Base-by-base conservation (phyloP, 1,140 invertebrate genomes). In the Phocides pigmalion region DNA sequence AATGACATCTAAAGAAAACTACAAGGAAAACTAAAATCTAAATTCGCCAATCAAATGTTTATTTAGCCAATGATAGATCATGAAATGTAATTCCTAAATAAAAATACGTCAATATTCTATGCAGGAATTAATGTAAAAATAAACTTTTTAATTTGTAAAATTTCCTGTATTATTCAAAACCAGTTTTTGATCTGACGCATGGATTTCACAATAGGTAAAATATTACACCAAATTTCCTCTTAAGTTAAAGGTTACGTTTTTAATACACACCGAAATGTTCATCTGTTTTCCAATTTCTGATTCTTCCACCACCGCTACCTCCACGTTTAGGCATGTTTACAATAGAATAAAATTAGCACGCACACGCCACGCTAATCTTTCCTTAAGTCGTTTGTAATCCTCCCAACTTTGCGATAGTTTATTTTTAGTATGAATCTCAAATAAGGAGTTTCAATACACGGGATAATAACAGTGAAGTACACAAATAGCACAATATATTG, bases 221-320 rank as follows among this genome's bases (percentile, higher is more conserved):
- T 14, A 0, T 5, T 14, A 5, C 14, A 11, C 35, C 12, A 39
- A 14, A 39, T 39, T 39, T 12, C 12, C 4, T 39, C 9, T 35
- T n/a, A 39, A 4, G 12, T 35, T 12, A n/a, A 35, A 35, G 1
- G 1, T 35, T 2, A n/a, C 1, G 6, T 6, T 8, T 79, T 81
- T 76, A n/a, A n/a, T n/a, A n/a, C n/a, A n/a, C n/a, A 87, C 89
- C 86, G 78, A 85, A 91, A 76, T 87, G 84, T 47, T 87, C 84
- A 79, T 71, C 76, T 58, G 54, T 62, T 65, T 81, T 87, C 76
- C 79, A 88, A 47, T 80, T 85, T 70, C 85, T 80, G 11, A 74
- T 62, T 67, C 82, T 68, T 70, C 81, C 78, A 35, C 81, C 84
- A 41, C 87, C 25, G 6, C n/a, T n/a, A n/a, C 25, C 9, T 32